Percentiles rank a stretch among this genome's conserved stretches.
Evolutionary conservation across 2,113 vertebrate genomes (phyloP).

Genomic region (Cyprinus carpio): DNA sequence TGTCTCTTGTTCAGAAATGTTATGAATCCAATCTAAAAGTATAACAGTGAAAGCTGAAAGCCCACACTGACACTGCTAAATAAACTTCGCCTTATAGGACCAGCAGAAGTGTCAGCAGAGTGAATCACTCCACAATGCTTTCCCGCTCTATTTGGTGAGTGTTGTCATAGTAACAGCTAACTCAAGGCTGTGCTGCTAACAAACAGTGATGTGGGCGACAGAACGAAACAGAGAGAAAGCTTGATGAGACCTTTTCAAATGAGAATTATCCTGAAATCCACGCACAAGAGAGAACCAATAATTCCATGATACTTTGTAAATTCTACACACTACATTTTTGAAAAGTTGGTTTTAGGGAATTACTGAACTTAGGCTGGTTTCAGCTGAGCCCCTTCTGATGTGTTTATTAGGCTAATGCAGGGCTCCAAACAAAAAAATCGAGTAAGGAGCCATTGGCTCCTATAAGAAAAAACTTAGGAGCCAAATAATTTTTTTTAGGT

Average conservation of each 20-base stretch:
- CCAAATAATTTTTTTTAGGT: too few relatives aligned
- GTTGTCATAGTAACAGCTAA: conserved; percentile 59
- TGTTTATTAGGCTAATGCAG: not conserved
- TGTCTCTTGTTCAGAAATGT: conserved; percentile 1
- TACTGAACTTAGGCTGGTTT: not conserved
- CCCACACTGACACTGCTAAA: conserved; percentile 13
- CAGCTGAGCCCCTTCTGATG: not conserved
- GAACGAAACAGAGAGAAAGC: conserved; percentile 19
- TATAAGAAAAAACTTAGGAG: too few relatives aligned
- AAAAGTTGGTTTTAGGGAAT: not conserved
- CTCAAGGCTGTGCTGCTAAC: conserved; percentile 38
- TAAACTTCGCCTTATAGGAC: conserved; percentile 16
- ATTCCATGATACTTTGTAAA: not conserved
- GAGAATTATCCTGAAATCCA: conserved; percentile 4
- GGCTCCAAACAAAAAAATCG: too few relatives aligned
- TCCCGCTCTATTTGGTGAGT: not conserved
- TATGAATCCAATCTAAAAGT: not conserved
- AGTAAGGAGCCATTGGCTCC: too few relatives aligned
- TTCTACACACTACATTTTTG: not conserved
- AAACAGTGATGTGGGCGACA: conserved; percentile 11
- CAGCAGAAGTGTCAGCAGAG: conserved; percentile 13
- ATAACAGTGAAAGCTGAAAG: conserved; percentile 21
- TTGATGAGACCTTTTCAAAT: conserved; percentile 14
- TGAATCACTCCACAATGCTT: not conserved
- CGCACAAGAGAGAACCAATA: not conserved